A percentile compares a stretch with the other conserved stretches of the same genome.
These are phyloP conservation scores for Vimba vimba DNA, from an alignment of 2,113 vertebrate species.

Conservation along the genomic window DNA sequence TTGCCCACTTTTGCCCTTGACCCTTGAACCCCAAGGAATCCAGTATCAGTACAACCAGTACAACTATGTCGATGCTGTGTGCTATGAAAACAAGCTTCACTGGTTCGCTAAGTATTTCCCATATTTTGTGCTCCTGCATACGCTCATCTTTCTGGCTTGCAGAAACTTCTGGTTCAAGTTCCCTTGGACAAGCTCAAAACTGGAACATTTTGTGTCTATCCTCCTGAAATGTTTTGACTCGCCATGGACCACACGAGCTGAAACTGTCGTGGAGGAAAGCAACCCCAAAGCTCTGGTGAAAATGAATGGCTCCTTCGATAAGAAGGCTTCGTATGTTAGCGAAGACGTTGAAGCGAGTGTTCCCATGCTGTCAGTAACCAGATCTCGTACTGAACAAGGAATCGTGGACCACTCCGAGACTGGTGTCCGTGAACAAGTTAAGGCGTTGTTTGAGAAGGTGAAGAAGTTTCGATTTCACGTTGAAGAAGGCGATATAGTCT, in stretches of 20 bases:
- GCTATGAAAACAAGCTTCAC: conserved; percentile 95
- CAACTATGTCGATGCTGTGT: conserved; percentile 96
- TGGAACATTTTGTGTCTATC: conserved; percentile 98
- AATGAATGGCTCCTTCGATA: conserved; percentile 97
- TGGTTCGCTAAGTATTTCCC: conserved; percentile 99
- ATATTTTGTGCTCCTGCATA: conserved; percentile 95
- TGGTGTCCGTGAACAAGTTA: conserved; percentile 93
- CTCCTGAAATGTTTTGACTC: conserved; percentile 98
- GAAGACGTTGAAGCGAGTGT: conserved; percentile 96
- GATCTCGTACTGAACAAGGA: conserved; percentile 94
- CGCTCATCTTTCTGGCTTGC: conserved; percentile 96
- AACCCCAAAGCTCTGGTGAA: conserved; percentile 95
- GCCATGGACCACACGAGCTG: conserved; percentile 94
- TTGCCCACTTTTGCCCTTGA: conserved; percentile 14
- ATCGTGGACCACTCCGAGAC: conserved; percentile 95
- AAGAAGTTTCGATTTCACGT: conserved; percentile 97
- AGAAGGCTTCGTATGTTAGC: conserved; percentile 91
- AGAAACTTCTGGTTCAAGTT: conserved; percentile 99
- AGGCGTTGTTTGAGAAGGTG: conserved; percentile 97
- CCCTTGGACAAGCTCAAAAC: conserved; percentile 96
- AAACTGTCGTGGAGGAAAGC: conserved; percentile 97
- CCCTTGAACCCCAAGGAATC: conserved; percentile 88
- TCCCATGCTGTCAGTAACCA: conserved; percentile 95
- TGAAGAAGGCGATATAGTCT: conserved; percentile 97
- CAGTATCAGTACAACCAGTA: conserved; percentile 96